Base-by-base conservation (phyloP, 2,888 invertebrate species). In the Reticulitermes lucifugus region DNA sequence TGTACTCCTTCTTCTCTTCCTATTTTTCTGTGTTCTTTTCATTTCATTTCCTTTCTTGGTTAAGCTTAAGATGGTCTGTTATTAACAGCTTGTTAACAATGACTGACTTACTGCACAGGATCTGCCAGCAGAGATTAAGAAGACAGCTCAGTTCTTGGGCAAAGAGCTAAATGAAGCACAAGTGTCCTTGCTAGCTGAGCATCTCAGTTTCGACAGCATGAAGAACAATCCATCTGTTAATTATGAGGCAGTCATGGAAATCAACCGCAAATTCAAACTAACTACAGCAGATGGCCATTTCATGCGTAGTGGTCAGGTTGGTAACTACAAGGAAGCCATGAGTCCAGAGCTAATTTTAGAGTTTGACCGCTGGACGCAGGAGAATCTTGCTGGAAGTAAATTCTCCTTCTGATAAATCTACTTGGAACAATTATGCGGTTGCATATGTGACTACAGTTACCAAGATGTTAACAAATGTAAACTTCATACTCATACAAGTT, bases 181-280 rank as follows among this genome's bases (percentile, higher is more conserved):
- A 87, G 88, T 94, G 9, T 87, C 90, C 12, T 80, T 88, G 0
- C 89, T 95, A 43, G 90, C 91, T 0, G 88, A 91, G 0, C 93
- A 94, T 87, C 92, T 94, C 83, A 93, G 92, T 87, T 95, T 95
- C 88, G 91, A 92, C 29, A 93, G 89, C 86, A 95, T 95, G 94
- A 92, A 92, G 88, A 89, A 91, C 4, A 94, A 95, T 89, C 91
- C 91, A 10, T 91, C 92, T 43, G 93, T 93, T 21, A 94, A 95
- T 89, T 91, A 91, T 87, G 92, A 93, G 88, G 89, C 89, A 7
- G 86, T 82, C 12, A 82, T 86, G 21, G 86, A 86, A 85, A 86
- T 91, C 55, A 90, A 90, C 79, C 90, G 89, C 87, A 90, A 89
- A 85, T 89, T 89, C 86, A 89, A 90, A n/a, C 87, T 91, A 29